Evolutionary conservation across 2,797 vertebrate genomes (phyloP).

Genomic region (Pseudomugil gertrudae): DNA sequence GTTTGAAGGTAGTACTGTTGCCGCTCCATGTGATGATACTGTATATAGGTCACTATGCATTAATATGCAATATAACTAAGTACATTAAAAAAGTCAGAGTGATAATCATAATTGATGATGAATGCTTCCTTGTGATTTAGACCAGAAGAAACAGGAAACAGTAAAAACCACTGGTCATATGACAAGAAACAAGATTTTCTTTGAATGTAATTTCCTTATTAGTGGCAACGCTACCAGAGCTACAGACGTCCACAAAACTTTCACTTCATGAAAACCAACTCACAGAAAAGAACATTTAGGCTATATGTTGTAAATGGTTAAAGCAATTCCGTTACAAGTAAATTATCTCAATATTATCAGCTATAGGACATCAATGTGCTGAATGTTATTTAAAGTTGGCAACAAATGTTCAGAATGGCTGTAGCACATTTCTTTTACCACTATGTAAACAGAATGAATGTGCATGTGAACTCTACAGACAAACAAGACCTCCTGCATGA

Average conservation of each 20-base stretch:
- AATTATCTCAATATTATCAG: background rate
- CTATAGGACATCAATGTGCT: slow-evolving; percentile 6
- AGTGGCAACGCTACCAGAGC: background rate
- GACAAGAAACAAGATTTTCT: slow-evolving; percentile 56
- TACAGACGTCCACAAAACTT: slow-evolving; percentile 33
- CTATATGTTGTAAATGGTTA: slow-evolving; percentile 24
- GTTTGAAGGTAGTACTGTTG: background rate
- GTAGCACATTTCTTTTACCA: slow-evolving; percentile 43
- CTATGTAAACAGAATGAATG: slow-evolving; percentile 32
- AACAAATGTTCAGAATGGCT: slow-evolving; percentile 37
- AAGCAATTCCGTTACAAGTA: slow-evolving; percentile 7
- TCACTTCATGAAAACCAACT: slow-evolving; percentile 35
- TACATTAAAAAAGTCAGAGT: background rate
- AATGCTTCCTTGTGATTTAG: slow-evolving; percentile 28
- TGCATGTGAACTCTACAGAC: slow-evolving; percentile 44
- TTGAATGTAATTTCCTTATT: slow-evolving; percentile 38
- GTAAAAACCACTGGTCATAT: slow-evolving; percentile 50
- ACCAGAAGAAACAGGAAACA: slow-evolving; percentile 9
- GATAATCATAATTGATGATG: slow-evolving; percentile 10
- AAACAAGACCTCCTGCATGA: slow-evolving; percentile 47
- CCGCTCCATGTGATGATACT: background rate
- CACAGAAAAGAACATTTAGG: slow-evolving; percentile 9
- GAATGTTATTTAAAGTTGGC: slow-evolving; percentile 25
- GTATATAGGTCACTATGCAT: background rate
- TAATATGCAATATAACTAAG: background rate